Conservation (phyloP, 2,888 invertebrate genomes). For the Odontothrips loti region DNA sequence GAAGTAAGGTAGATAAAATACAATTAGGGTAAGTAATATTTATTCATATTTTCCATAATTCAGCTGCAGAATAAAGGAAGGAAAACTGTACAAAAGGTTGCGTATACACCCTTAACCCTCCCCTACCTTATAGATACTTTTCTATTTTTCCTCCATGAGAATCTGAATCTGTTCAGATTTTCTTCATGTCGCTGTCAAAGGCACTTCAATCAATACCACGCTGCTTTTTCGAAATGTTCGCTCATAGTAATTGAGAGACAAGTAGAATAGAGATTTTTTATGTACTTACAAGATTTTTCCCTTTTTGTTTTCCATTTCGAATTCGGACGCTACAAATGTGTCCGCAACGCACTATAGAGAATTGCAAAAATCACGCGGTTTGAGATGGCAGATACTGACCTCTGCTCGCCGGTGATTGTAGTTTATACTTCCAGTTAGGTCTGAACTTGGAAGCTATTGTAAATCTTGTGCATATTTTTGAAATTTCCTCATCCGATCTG, state of each 20-base stretch:
- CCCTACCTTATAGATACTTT: neutral
- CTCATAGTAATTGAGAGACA: neutral
- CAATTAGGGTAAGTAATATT: neutral
- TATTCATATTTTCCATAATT: neutral
- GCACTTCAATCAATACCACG: neutral
- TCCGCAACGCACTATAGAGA: slow-evolving; percentile 10
- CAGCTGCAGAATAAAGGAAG: neutral
- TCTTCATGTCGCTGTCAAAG: neutral
- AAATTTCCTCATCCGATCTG: neutral
- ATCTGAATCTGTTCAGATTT: neutral
- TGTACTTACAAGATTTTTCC: neutral
- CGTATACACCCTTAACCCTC: too few species aligned
- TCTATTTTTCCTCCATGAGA: neutral
- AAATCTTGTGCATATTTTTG: slow-evolving; percentile 11
- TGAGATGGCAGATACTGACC: neutral
- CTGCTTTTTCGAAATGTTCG: too few species aligned
- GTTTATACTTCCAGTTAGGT: neutral
- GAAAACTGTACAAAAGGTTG: too few species aligned
- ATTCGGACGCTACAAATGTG: neutral
- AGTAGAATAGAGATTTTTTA: neutral
- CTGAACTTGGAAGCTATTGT: neutral
- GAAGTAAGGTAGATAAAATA: neutral
- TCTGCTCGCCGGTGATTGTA: neutral
- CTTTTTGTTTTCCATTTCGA: neutral
- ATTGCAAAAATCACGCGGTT: neutral